Evolutionary conservation across 30 jellyfish, hydroid and myxozoan species (phyloP).

Genomic region (Phacellophora camtschatica): DNA sequence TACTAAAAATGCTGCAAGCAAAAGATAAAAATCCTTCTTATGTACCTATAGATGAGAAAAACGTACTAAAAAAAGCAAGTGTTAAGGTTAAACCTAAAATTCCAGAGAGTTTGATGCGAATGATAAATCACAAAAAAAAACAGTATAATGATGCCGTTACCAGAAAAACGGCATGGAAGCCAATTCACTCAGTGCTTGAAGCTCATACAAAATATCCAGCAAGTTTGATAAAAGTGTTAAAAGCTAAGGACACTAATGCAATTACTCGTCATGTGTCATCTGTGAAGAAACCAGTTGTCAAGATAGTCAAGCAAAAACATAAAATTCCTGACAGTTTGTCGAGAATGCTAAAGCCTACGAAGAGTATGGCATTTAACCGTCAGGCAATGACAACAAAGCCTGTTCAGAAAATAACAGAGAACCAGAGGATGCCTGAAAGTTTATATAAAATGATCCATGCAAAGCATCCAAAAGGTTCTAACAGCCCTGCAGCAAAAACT

Average conservation of each 20-base stretch:
- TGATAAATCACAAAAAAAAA: not conserved
- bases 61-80: not conserved
- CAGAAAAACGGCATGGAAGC: no score
- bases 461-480: not conserved
- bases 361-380: not conserved
- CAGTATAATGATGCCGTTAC: no score
- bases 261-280: no score
- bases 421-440: not conserved
- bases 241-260: no score
- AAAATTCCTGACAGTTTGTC: not conserved
- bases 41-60: not conserved
- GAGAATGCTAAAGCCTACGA: not conserved
- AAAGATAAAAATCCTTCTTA: not conserved
- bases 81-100: not conserved
- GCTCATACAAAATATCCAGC: no score
- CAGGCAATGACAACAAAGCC: no score
- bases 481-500: not conserved
- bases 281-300: not conserved
- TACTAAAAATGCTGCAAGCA: conserved; percentile 23
- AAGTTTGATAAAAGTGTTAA: no score
- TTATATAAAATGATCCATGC: not conserved
- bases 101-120: conserved; percentile 35
- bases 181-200: not conserved
- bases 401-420: not conserved
- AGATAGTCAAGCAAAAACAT: not conserved